A percentile compares a stretch with the other conserved stretches of the same genome.
These are phyloP conservation scores for Asarcornis scutulata DNA, from an alignment of 2,113 vertebrate species.

Conservation along the genomic window DNA sequence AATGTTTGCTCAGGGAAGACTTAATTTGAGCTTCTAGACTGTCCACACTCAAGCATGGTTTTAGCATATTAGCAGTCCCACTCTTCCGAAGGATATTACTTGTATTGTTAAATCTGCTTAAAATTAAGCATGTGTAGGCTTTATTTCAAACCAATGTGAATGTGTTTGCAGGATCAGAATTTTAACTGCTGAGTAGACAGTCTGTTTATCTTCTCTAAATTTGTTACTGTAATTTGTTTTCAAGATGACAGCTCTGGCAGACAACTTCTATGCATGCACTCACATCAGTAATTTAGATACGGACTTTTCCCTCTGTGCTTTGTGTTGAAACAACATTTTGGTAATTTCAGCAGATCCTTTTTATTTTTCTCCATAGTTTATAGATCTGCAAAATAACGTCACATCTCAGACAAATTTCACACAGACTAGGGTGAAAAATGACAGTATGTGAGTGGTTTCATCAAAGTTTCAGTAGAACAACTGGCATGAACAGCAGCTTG, in stretches of 20 bases:
- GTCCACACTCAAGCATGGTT: not conserved
- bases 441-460: not conserved
- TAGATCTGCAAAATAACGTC: not conserved
- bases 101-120: not conserved
- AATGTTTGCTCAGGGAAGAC: constrained; percentile 36
- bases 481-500: not conserved
- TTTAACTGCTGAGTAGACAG: constrained; percentile 20
- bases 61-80: not conserved
- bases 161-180: not conserved
- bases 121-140: not conserved
- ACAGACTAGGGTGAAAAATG: not conserved
- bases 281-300: not conserved
- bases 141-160: not conserved
- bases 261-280: not conserved
- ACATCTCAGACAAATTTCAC: constrained; percentile 19
- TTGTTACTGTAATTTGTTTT: constrained; percentile 21
- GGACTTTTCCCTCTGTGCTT: not conserved
- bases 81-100: not conserved
- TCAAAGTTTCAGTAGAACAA: not conserved
- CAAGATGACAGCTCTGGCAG: not conserved
- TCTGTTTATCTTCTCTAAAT: constrained; percentile 9
- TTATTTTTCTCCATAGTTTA: not conserved
- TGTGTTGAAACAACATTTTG: not conserved
- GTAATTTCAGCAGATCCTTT: constrained; percentile 39
- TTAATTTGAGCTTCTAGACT: constrained; percentile 38